Evolutionary conservation across 1,140 invertebrate species (phyloP), one percentile per base, ranked within the genome.

Genomic region (Lamellibrachia luymesi): DNA sequence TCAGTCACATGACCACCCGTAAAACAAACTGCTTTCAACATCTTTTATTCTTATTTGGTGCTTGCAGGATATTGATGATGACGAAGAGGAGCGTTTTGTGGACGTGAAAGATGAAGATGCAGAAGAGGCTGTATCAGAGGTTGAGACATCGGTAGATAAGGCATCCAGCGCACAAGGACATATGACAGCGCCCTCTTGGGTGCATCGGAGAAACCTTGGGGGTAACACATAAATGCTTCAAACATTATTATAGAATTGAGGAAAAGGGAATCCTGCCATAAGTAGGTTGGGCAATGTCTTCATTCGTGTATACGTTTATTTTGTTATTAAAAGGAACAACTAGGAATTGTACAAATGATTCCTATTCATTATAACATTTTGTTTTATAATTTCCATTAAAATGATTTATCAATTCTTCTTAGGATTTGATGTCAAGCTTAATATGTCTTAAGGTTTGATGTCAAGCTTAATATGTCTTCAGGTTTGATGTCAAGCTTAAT

Each of bases 61-160:
- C 49, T 91, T n/a, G 27, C 90, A 91, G 90, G 90, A n/a, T 91
- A 4, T 51, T 4, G 92, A 92, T 93, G 95, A 96, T 93, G 96
- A 96, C 90, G 96, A 96, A 52, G 94, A 95, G 90, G 95, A 96
- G 95, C 95, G 96, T 94, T 95, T 96, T 95, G 94, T 95, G 92
- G 94, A 96, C 93, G 92, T 94, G 56, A 94, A 94, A 56, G 94
- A 94, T 64, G 94, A 94, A 92, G 94, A 95, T 94, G 95, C 95
- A 93, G 93, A 95, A 93, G 92, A 93, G 92, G 94, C 95, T 92
- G 93, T 95, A 93, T 93, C 38, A 49, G 49, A 91, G 91, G 27
- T 25, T 25, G 49, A 49, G 49, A 49, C 38, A 10, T n/a, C 51
- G 8, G 91, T 50, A 8, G 91, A 91, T 10, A 91, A 4, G 49